Conservation (phyloP, 92 coral and sea anemone species). For the Virgularia gustaviana region DNA sequence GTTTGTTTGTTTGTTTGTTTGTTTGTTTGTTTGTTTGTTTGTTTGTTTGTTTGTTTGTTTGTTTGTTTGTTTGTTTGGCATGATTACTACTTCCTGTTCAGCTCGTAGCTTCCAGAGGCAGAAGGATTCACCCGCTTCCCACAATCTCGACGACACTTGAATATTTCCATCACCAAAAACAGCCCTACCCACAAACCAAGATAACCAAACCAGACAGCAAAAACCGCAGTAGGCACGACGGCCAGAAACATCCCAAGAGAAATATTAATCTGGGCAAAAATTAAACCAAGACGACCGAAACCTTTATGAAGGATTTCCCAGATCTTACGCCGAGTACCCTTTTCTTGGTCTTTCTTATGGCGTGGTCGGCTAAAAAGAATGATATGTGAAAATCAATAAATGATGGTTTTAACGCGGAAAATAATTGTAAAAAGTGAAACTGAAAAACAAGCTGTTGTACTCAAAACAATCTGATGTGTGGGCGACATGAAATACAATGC, state of each 20-base stretch:
- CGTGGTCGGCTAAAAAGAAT: constrained; percentile 77
- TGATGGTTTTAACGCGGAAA: too few relatives aligned
- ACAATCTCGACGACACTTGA: constrained; percentile 34
- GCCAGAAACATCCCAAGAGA: constrained; percentile 83
- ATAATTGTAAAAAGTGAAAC: too few relatives aligned
- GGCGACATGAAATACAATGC: too few relatives aligned
- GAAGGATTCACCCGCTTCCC: constrained; percentile 35
- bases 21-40: too few relatives aligned
- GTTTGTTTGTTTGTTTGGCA: too few relatives aligned
- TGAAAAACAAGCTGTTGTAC: too few relatives aligned
- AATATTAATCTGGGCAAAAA: constrained; percentile 91
- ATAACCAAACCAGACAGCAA: constrained; percentile 82
- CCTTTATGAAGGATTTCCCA: constrained; percentile 88
- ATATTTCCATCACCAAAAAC: constrained; percentile 71
- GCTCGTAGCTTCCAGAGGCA: constrained; percentile 7
- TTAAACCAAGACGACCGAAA: constrained; percentile 69
- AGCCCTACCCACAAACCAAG: constrained; percentile 51
- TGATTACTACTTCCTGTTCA: background rate
- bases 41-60: too few relatives aligned
- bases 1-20: too few relatives aligned
- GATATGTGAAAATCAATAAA: too few relatives aligned
- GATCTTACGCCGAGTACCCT: constrained; percentile 58
- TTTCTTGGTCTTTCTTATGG: constrained; percentile 63
- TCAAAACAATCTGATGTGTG: too few relatives aligned
- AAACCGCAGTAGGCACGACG: constrained; percentile 76